Evolutionary conservation across 2,797 vertebrate species (phyloP), one percentile per base, ranked within the genome.

Genomic region (Siniperca undulata): DNA sequence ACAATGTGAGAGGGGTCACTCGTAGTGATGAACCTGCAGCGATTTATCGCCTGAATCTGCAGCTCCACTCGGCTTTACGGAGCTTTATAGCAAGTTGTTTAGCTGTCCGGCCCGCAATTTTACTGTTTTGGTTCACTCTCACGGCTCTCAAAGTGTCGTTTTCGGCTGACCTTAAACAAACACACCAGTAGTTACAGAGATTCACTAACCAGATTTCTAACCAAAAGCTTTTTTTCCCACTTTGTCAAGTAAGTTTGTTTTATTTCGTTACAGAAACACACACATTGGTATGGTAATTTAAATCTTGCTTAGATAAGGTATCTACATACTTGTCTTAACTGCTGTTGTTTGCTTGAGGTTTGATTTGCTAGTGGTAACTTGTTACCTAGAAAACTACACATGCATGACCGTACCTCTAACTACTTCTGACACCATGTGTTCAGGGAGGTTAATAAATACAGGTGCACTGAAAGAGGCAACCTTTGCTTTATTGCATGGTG

Each of bases 361-460:
- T 74, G 27, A 19, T 71, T 48, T 74, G n/a, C 56, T 64, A 3
- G 1, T 52, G 13, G 60, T 76, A 56, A 67, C 36, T 53, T 74
- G 66, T 62, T 34, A 46, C 55, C 12, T 52, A 48, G 17, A 74
- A 53, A 61, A 34, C 46, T 73, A 36, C 17, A 34, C 66, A 46
- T 53, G 19, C 52, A 20, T 52, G 53, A 46, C 24, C 0, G 12
- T 6, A 22, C 4, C 7, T 34, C 38, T 59, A 53, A 70, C 20
- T 53, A 36, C 64, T 60, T 50, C 5, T 44, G 13, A 67, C n/a
- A 60, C 58, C 58, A 56, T 74, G 27, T 70, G 40, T 66, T 76
- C 12, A 22, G 48, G 62, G 22, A 61, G 48, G 70, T 80, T 74
- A 77, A 85, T 80, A 74, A 62, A 70, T 70, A 67, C 1, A 4